Percentiles rank a stretch among this genome's conserved stretches.
These are phyloP conservation scores for Tympanuchus pallidicinctus DNA, from an alignment of 2,113 vertebrate genomes.

Conservation along the genomic window DNA sequence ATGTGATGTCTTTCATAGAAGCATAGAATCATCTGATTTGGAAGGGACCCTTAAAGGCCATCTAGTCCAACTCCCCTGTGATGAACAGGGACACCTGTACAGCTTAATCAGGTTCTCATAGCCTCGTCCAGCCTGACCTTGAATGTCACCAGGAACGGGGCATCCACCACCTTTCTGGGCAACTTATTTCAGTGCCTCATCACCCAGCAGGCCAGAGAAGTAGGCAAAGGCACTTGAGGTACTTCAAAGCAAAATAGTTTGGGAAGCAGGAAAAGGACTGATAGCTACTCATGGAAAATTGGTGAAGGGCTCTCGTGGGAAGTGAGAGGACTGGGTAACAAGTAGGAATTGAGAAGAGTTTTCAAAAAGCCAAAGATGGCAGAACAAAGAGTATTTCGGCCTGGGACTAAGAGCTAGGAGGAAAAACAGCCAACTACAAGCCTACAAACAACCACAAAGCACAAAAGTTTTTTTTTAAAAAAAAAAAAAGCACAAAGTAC, in stretches of 20 bases:
- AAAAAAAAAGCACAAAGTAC: neutral
- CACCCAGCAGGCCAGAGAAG: neutral
- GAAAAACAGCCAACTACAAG: neutral
- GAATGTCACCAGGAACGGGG: no score
- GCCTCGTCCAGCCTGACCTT: no score
- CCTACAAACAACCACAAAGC: neutral
- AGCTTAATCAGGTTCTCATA: no score
- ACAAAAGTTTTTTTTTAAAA: neutral
- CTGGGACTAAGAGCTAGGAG: neutral
- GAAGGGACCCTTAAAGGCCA: no score
- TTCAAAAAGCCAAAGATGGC: neutral
- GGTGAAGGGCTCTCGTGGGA: neutral
- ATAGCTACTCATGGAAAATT: neutral
- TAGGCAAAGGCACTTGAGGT: rapidly evolving
- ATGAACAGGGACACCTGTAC: no score
- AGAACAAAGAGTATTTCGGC: neutral
- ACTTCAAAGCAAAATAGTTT: neutral
- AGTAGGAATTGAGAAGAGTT: neutral
- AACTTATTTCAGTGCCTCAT: no score
- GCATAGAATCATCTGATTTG: no score
- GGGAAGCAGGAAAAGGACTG: neutral
- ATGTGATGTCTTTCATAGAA: neutral
- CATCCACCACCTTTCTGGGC: no score
- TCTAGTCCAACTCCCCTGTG: no score
- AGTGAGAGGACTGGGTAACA: neutral